A percentile compares a stretch with the other conserved stretches of the same genome.
Evolutionary conservation across 1,140 invertebrate genomes (phyloP).

Genomic region (Samia ricini): DNA sequence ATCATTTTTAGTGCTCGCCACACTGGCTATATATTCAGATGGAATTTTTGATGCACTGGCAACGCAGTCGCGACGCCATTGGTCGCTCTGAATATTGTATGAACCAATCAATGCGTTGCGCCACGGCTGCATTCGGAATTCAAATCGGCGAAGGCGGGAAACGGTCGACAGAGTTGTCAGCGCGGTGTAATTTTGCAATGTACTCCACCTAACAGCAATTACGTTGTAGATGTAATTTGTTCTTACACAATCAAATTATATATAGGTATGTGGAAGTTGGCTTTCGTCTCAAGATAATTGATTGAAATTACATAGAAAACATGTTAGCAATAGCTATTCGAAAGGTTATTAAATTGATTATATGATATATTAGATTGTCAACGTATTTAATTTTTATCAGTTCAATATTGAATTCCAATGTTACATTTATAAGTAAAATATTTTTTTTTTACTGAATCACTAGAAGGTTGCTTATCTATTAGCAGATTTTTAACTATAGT

Average conservation of each 20-base stretch:
- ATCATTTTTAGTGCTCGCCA: conserved; percentile 76
- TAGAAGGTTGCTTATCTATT: too few relatives aligned
- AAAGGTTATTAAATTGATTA: too few relatives aligned
- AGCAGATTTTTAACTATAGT: too few relatives aligned
- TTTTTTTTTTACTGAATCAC: too few relatives aligned
- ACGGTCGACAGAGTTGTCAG: conserved; percentile 48
- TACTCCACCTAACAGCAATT: conserved; percentile 51
- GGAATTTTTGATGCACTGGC: conserved; percentile 77
- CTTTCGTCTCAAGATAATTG: conserved; percentile 3
- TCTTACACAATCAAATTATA: conserved; percentile 47
- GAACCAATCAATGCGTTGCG: conserved; percentile 70
- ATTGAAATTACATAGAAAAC: background rate
- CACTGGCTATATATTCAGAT: conserved; percentile 72
- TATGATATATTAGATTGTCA: too few relatives aligned
- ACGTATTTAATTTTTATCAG: too few relatives aligned
- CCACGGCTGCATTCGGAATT: conserved; percentile 74
- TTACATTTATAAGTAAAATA: too few relatives aligned
- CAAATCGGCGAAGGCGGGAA: conserved; percentile 71
- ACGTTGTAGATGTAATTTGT: conserved; percentile 44
- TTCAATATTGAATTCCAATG: too few relatives aligned
- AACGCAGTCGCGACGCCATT: conserved; percentile 69
- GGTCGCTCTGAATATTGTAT: conserved; percentile 74
- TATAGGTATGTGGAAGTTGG: conserved; percentile 21
- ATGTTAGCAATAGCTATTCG: too few relatives aligned
- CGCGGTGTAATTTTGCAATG: conserved; percentile 6